phyloP scores from a whole-genome alignment of 2,113 vertebrate genomes.

The Chlamydotis undulata region DNA sequence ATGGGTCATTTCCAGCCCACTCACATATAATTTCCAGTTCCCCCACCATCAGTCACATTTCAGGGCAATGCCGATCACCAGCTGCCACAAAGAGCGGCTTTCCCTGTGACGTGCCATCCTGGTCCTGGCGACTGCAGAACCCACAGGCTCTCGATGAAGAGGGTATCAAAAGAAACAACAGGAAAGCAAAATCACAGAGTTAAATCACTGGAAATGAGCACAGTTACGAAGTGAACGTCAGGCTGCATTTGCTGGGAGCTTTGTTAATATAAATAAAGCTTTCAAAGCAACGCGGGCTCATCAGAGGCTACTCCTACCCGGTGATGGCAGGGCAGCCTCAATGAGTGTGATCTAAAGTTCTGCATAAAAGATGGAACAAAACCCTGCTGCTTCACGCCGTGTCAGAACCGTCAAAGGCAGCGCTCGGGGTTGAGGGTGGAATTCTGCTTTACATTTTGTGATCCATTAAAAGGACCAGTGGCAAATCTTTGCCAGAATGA shows the following conservation, averaged over 20 bases:
- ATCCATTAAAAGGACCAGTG: neutral
- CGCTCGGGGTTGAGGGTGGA: no score
- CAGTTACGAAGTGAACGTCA: neutral
- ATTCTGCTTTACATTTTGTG: neutral
- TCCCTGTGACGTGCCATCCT: neutral
- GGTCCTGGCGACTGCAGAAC: neutral
- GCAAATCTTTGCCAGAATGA: neutral
- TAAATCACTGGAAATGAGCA: neutral
- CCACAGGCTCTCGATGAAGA: neutral
- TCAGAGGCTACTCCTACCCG: neutral
- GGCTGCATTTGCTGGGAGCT: neutral
- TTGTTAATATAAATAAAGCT: neutral
- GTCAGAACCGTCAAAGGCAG: neutral
- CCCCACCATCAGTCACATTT: neutral
- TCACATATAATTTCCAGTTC: neutral
- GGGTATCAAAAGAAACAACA: neutral
- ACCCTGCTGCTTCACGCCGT: neutral
- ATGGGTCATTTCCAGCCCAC: neutral
- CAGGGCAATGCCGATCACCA: neutral
- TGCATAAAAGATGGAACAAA: neutral
- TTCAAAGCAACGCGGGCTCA: neutral
- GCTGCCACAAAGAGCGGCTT: neutral
- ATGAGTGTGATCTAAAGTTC: neutral
- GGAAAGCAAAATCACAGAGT: neutral
- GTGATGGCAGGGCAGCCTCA: neutral